phyloP scores from a whole-genome alignment of 2,797 vertebrate genomes.

The Pseudochromis fuscus region DNA sequence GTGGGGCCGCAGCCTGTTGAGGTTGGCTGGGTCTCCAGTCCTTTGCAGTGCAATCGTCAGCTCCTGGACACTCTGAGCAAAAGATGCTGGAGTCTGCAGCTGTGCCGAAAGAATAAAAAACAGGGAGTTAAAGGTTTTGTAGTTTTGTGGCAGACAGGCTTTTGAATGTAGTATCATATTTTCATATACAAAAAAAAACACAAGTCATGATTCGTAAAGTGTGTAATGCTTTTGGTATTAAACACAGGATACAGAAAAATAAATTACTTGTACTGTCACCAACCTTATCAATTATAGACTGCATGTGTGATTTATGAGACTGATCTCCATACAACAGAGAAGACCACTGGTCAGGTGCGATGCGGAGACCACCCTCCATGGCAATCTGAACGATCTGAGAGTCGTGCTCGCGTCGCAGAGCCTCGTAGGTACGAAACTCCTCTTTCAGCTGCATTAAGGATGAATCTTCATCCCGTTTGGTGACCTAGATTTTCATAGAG shows the following conservation, averaged over 20 bases:
- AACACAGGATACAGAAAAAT: not conserved
- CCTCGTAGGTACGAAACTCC: slow-evolving; percentile 97
- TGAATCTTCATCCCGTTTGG: slow-evolving; percentile 98
- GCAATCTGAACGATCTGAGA: slow-evolving; percentile 99
- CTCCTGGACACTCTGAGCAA: slow-evolving; percentile 99
- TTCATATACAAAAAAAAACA: not conserved
- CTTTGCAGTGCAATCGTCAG: slow-evolving; percentile 98
- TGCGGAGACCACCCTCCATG: slow-evolving; percentile 98
- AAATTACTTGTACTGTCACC: slow-evolving; percentile 36
- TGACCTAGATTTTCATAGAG: slow-evolving; percentile 86
- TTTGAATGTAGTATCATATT: not conserved
- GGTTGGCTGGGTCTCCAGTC: slow-evolving; percentile 98
- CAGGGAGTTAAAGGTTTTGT: not conserved
- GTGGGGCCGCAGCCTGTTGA: slow-evolving; percentile 96
- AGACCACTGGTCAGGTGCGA: slow-evolving; percentile 99
- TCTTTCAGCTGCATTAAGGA: slow-evolving; percentile 99
- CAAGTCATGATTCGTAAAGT: not conserved
- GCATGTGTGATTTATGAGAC: slow-evolving; percentile 99
- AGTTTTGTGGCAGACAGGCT: not conserved
- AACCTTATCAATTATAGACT: slow-evolving; percentile 99
- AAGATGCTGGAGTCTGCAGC: slow-evolving; percentile 99
- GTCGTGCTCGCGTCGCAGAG: slow-evolving; percentile 95
- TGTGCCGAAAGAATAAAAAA: slow-evolving; percentile 61
- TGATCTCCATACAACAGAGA: slow-evolving; percentile 98
- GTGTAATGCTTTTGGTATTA: not conserved